Evolutionary conservation across 2,888 invertebrate species (phyloP).

Genomic region (Choristoneura rosaceana): DNA sequence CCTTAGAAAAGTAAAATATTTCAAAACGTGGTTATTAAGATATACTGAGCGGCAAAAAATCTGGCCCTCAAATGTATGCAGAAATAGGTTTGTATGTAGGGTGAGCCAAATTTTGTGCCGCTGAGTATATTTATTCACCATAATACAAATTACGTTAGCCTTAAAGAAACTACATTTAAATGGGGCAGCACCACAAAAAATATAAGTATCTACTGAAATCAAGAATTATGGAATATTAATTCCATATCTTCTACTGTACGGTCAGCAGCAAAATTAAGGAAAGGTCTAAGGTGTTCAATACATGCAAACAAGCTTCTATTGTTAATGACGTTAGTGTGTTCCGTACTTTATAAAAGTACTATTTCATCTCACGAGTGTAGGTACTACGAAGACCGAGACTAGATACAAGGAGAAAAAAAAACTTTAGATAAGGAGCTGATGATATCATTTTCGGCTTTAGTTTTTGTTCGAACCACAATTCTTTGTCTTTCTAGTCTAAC

Average conservation of each 20-base stretch:
- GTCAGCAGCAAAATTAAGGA: too few relatives aligned
- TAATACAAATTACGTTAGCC: conserved; percentile 4
- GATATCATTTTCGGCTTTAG: too few relatives aligned
- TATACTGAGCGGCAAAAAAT: too few relatives aligned
- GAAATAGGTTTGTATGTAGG: too few relatives aligned
- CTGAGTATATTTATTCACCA: conserved; percentile 5
- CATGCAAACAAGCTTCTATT: too few relatives aligned
- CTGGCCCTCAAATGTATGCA: too few relatives aligned
- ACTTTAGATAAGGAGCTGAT: neutral
- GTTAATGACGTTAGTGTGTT: too few relatives aligned
- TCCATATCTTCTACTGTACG: neutral
- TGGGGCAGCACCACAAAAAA: conserved; percentile 5
- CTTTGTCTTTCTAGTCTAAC: too few relatives aligned
- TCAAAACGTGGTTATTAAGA: conserved; percentile 48
- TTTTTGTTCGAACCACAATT: too few relatives aligned
- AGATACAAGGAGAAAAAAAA: neutral
- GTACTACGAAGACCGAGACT: neutral
- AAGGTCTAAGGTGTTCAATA: too few relatives aligned
- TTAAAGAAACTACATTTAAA: conserved; percentile 9
- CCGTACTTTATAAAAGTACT: neutral
- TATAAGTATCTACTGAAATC: conserved; percentile 1
- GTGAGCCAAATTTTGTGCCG: too few relatives aligned
- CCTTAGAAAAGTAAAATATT: conserved; percentile 56
- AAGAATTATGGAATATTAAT: neutral
- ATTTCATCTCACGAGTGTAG: neutral